phyloP scores from a whole-genome alignment of 2,888 invertebrate species.

The Eupithecia inturbata region DNA sequence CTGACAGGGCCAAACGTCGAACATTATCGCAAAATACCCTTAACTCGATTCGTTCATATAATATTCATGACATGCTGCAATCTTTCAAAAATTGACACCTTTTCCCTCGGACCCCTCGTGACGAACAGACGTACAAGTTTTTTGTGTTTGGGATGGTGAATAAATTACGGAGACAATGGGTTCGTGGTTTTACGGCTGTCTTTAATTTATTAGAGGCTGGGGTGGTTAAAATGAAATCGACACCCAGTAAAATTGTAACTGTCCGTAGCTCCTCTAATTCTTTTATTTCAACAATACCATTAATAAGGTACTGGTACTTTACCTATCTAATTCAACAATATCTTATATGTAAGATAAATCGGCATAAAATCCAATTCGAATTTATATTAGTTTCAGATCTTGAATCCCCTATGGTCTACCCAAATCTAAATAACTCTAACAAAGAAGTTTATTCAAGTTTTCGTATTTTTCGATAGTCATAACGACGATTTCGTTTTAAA shows the following conservation, averaged over 20 bases:
- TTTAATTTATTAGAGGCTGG: slow-evolving; percentile 62
- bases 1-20: slow-evolving; percentile 78
- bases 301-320: not conserved
- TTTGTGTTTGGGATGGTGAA: slow-evolving; percentile 78
- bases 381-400: slow-evolving; percentile 26
- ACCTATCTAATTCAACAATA: not conserved
- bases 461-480: slow-evolving; percentile 32
- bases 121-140: slow-evolving; percentile 78
- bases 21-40: slow-evolving; percentile 83
- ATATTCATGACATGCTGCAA: slow-evolving; percentile 83
- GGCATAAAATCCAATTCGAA: slow-evolving; percentile 19
- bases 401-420: slow-evolving; percentile 27
- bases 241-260: slow-evolving; percentile 12
- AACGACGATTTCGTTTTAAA: slow-evolving; percentile 37
- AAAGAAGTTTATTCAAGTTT: slow-evolving; percentile 34
- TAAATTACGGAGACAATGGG: slow-evolving; percentile 76
- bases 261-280: not conserved
- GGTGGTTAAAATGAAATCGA: slow-evolving; percentile 47
- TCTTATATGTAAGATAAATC: slow-evolving; percentile 13
- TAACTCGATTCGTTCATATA: slow-evolving; percentile 83
- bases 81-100: slow-evolving; percentile 85
- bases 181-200: slow-evolving; percentile 57
- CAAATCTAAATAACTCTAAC: slow-evolving; percentile 24
- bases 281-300: not conserved
- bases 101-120: slow-evolving; percentile 64